phyloP scores from a whole-genome alignment of 2,113 vertebrate genomes.

The Peromyscus polionotus region DNA sequence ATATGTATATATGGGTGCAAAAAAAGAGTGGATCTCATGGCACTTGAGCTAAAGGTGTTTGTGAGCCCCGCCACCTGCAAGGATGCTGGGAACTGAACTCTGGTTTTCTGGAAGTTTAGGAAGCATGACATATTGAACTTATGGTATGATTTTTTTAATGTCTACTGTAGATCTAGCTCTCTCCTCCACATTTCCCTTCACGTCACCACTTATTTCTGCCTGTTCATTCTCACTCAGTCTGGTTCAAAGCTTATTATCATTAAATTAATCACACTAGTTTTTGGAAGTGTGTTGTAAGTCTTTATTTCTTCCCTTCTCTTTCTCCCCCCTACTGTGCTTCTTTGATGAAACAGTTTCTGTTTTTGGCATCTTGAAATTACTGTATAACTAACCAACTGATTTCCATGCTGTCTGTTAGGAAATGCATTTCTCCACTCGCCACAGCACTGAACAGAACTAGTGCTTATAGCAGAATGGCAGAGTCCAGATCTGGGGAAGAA shows the following conservation, averaged over 20 bases:
- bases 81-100: neutral
- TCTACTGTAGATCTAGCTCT: neutral
- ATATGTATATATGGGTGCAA: neutral
- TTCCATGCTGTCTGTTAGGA: slow-evolving; percentile 48
- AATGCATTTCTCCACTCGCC: slow-evolving; percentile 42
- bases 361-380: slow-evolving; percentile 46
- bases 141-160: neutral
- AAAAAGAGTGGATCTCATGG: neutral
- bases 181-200: neutral
- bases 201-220: neutral
- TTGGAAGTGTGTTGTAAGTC: neutral
- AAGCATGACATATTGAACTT: neutral
- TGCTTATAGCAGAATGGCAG: slow-evolving; percentile 42
- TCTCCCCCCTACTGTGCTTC: neutral
- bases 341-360: neutral
- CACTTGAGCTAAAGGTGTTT: neutral
- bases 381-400: slow-evolving; percentile 20
- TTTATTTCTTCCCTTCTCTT: slow-evolving; percentile 50
- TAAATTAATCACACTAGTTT: slow-evolving; percentile 12
- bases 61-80: neutral
- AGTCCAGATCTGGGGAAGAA: slow-evolving; percentile 55
- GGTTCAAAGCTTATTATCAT: slow-evolving; percentile 27
- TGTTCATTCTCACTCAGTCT: slow-evolving; percentile 37
- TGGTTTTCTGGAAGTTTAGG: neutral
- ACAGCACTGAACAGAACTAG: slow-evolving; percentile 21